Base-by-base conservation (phyloP, 2,888 invertebrate species). In the Hoplodrina ambigua region DNA sequence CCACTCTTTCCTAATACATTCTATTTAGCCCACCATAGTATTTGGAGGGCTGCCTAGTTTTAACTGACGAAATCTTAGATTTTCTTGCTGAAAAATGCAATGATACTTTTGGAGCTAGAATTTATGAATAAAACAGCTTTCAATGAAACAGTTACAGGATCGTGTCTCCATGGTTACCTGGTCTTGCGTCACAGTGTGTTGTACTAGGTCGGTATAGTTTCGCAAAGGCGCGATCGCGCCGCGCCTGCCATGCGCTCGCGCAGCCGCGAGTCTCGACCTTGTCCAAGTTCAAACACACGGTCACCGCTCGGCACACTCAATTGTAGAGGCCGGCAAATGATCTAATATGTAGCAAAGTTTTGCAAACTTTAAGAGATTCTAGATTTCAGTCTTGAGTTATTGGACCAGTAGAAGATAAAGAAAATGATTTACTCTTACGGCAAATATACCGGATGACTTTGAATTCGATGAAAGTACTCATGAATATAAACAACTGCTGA, bases 241-340 rank as follows among this genome's bases (percentile, higher is more conserved):
- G 64, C 64, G 57, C 61, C 17, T n/a, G n/a, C n/a, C n/a, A n/a
- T n/a, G n/a, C n/a, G n/a, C n/a, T n/a, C 37, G 72, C 69, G 66
- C 72, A 37, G 8, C 0, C 30, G 53, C 37, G 81, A 46, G 17
- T 41, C 41, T 11, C 46, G 46, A 55, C 80, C 80, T 80, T 80
- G 80, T 25, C 44, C 58, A 70, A 74, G 80, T 80, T 80, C 80
- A 81, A 78, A 78, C 64, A 67, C 69, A 74, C 66, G 79, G 78
- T 19, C 78, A 57, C 52, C 10, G 49, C 41, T 25, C 53, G 53
- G 49, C 46, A 52, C 46, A 44, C 30, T 25, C 17, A 20, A n/a
- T 52, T 11, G 19, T 30, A 44, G 41, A 49, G 68, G n/a, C 20
- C 49, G 25, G 33, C 56, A 41, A 57, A 58, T 50, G 10, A 58